Percentiles rank a stretch among this genome's conserved stretches.
phyloP scores from a whole-genome alignment of 1,140 invertebrate genomes.

The Drosophila repletoides region DNA sequence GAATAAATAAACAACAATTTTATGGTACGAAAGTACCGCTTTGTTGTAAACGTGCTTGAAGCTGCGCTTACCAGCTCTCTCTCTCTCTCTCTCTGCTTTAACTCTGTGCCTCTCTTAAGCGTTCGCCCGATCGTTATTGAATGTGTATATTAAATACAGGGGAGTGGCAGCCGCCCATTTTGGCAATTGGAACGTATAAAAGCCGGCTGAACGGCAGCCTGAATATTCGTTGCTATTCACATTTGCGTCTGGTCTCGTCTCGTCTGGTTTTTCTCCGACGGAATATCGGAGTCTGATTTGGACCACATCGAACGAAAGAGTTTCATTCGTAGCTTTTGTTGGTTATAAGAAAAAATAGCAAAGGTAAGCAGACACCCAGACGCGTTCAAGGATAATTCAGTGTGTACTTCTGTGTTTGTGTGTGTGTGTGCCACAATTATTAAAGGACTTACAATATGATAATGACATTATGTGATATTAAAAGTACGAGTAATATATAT shows the following conservation, averaged over 20 bases:
- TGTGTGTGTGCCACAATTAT: not conserved
- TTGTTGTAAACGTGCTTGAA: too few relatives aligned
- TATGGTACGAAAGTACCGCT: not conserved
- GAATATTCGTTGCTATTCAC: constrained; percentile 48
- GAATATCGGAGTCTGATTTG: constrained; percentile 56
- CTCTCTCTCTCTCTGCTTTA: not conserved
- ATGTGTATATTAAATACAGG: constrained; percentile 31
- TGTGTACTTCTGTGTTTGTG: too few relatives aligned
- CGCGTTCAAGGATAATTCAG: too few relatives aligned
- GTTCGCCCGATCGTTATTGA: too few relatives aligned
- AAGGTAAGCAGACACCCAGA: constrained; percentile 66
- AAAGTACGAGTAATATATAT: not conserved
- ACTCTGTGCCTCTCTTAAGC: too few relatives aligned
- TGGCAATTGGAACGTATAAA: constrained; percentile 47
- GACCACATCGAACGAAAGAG: constrained; percentile 55
- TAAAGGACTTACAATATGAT: constrained; percentile 2
- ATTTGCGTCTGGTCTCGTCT: constrained; percentile 80
- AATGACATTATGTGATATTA: not conserved
- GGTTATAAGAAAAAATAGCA: constrained; percentile 40
- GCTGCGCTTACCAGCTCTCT: not conserved
- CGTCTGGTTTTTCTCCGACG: constrained; percentile 58
- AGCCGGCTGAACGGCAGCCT: constrained; percentile 36
- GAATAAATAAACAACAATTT: too few relatives aligned
- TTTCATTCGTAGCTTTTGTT: constrained; percentile 36
- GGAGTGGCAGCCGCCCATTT: constrained; percentile 46